Evolutionary conservation across 64 coral and sea anemone genomes (phyloP), one percentile per base, ranked within the genome.

Genomic region (Dendronephthya gigantea): DNA sequence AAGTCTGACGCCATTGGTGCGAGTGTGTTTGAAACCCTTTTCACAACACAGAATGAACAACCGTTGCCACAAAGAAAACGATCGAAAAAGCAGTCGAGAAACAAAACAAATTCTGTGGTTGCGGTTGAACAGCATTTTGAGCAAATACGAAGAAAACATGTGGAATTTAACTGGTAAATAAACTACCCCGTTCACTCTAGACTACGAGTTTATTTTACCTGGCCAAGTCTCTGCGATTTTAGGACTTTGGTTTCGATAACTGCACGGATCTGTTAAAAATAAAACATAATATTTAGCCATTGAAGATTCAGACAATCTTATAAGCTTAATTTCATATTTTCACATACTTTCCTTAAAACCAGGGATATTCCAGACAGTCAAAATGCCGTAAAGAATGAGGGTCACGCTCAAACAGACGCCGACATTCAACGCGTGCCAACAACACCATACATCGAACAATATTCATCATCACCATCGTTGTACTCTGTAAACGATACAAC

Each of bases 141-240:
- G 17, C 72, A 79, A 79, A 79, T 79, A 79, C 72, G 36, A 34
- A 34, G 72, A 34, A 79, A 79, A 79, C 72, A 79, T 79, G 72
- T 33, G 15, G 72, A 79, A 39, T 79, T 79, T 39, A 79, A 79
- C 30, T 79, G 72, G 72, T 79, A 79, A 45, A 11, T 45, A 4
- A 45, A 45, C 41, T 6, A 6, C 4, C 11, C 4, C 41, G 11
- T 45, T 45, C 41, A 45, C 41, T 45, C 4, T 45, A n/a, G n/a
- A n/a, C n/a, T n/a, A n/a, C n/a, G n/a, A n/a, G n/a, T n/a, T n/a
- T n/a, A n/a, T n/a, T n/a, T n/a, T n/a, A n/a, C n/a, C n/a, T n/a
- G n/a, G n/a, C n/a, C n/a, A n/a, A n/a, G n/a, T n/a, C n/a, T n/a
- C n/a, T n/a, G n/a, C n/a, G n/a, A n/a, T n/a, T n/a, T n/a, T n/a